phyloP scores from a whole-genome alignment of 1,140 invertebrate genomes.

The Formica exsecta region DNA sequence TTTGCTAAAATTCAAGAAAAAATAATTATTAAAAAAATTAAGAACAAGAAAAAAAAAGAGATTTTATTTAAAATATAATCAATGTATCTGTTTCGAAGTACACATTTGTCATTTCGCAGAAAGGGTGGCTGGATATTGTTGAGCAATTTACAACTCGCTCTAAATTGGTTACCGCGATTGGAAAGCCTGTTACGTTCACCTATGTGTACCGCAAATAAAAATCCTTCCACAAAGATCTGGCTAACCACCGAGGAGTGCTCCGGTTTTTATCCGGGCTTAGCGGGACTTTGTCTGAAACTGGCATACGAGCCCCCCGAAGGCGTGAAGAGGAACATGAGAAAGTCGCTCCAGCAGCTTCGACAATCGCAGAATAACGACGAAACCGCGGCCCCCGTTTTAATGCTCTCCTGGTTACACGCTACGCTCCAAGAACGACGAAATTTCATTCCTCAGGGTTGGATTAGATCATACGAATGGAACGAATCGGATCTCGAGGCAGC shows the following conservation, averaged over 20 bases:
- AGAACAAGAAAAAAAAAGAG: background rate
- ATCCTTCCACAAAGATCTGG: conserved; percentile 91
- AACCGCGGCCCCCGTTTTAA: conserved; percentile 88
- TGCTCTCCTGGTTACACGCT: conserved; percentile 94
- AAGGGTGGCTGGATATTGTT: conserved; percentile 92
- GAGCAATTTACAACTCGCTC: conserved; percentile 96
- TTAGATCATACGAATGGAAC: conserved; percentile 93
- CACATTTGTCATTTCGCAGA: conserved; percentile 76
- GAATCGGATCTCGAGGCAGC: conserved; percentile 94
- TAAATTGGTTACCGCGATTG: conserved; percentile 91
- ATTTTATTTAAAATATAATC: too few relatives aligned
- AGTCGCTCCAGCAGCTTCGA: conserved; percentile 84
- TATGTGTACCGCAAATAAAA: conserved; percentile 87
- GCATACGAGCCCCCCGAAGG: conserved; percentile 93
- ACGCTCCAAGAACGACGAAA: conserved; percentile 94
- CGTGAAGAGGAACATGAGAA: conserved; percentile 88
- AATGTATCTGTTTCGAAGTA: background rate
- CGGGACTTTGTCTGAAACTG: conserved; percentile 92
- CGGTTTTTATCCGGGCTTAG: conserved; percentile 89
- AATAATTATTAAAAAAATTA: background rate
- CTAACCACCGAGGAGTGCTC: conserved; percentile 90
- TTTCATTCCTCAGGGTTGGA: conserved; percentile 86
- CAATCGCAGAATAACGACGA: conserved; percentile 74
- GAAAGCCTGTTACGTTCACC: conserved; percentile 90
- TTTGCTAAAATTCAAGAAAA: background rate